Evolutionary conservation across 92 coral and sea anemone species (phyloP).

Genomic region (Epizoanthus ramosus): DNA sequence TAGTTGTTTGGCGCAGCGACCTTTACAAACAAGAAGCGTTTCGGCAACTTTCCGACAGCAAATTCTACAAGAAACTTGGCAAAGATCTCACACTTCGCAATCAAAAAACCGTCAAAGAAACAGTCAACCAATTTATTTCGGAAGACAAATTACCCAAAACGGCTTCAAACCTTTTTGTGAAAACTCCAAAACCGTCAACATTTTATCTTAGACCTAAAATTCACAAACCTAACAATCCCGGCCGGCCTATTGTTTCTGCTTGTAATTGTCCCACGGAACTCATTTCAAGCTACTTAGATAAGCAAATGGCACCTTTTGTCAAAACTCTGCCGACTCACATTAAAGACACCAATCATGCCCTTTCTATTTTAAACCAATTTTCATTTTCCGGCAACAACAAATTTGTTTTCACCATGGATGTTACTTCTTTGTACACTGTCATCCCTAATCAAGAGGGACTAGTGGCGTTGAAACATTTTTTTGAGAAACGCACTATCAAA

Average conservation of each 20-base stretch:
- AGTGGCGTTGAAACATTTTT: constrained; percentile 44
- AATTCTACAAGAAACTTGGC: constrained; percentile 31
- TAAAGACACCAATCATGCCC: constrained; percentile 23
- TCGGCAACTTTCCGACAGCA: constrained; percentile 44
- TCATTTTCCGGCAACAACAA: constrained; percentile 45
- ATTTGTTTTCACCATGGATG: constrained; percentile 51
- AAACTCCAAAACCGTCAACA: constrained; percentile 17
- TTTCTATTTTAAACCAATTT: neutral
- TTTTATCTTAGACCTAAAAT: constrained; percentile 44
- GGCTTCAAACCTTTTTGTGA: constrained; percentile 7
- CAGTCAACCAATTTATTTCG: neutral
- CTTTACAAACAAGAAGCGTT: constrained; percentile 50
- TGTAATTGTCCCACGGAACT: constrained; percentile 37
- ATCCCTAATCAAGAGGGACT: constrained; percentile 46
- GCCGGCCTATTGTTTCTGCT: constrained; percentile 47
- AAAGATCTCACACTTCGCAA: constrained; percentile 29
- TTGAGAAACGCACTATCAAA: constrained; percentile 44
- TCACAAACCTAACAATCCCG: constrained; percentile 53
- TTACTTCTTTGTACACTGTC: constrained; percentile 48
- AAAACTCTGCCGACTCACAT: constrained; percentile 19
- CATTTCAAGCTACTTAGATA: constrained; percentile 22
- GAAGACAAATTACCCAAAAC: neutral
- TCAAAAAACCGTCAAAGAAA: too few species aligned
- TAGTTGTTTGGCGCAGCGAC: constrained; percentile 63
- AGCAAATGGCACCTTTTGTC: constrained; percentile 33